These are phyloP conservation scores for Lasioglossum albipes DNA, from an alignment of 1,140 invertebrate species.

Conservation along the genomic window DNA sequence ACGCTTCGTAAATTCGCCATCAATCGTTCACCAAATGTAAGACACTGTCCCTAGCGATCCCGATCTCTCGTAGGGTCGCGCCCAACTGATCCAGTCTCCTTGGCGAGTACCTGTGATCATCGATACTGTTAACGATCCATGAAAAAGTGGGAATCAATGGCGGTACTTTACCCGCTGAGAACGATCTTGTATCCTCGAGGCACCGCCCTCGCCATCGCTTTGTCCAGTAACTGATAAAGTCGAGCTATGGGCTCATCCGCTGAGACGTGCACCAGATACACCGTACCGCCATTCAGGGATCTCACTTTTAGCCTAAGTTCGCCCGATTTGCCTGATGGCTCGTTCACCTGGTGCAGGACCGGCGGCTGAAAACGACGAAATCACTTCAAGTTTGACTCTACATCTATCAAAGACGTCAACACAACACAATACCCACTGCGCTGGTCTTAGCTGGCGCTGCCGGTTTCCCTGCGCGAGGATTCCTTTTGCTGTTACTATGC, in stretches of 20 bases:
- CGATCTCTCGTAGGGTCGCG: constrained; percentile 65
- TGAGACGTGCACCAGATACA: constrained; percentile 72
- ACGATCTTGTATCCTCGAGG: constrained; percentile 70
- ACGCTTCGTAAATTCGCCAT: background rate
- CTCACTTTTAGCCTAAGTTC: constrained; percentile 75
- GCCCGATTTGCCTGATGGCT: constrained; percentile 60
- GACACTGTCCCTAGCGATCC: constrained; percentile 72
- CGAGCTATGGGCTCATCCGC: constrained; percentile 67
- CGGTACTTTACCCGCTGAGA: constrained; percentile 68
- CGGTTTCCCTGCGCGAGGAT: constrained; percentile 36
- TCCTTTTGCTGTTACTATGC: background rate
- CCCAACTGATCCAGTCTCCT: constrained; percentile 64
- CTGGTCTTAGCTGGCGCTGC: constrained; percentile 30
- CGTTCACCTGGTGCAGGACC: constrained; percentile 69
- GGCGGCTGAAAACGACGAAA: constrained; percentile 58
- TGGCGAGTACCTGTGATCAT: constrained; percentile 61
- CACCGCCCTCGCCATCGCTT: constrained; percentile 55
- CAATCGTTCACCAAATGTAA: constrained; percentile 72
- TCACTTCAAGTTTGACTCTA: too few relatives aligned
- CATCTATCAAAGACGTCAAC: background rate
- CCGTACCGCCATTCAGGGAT: constrained; percentile 72
- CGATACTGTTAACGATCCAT: background rate
- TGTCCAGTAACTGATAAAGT: constrained; percentile 73
- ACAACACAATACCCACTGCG: constrained; percentile 28
- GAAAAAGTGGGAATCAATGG: background rate